phyloP scores from a whole-genome alignment of 92 coral and sea anemone species.

The Bergia puertoricense region DNA sequence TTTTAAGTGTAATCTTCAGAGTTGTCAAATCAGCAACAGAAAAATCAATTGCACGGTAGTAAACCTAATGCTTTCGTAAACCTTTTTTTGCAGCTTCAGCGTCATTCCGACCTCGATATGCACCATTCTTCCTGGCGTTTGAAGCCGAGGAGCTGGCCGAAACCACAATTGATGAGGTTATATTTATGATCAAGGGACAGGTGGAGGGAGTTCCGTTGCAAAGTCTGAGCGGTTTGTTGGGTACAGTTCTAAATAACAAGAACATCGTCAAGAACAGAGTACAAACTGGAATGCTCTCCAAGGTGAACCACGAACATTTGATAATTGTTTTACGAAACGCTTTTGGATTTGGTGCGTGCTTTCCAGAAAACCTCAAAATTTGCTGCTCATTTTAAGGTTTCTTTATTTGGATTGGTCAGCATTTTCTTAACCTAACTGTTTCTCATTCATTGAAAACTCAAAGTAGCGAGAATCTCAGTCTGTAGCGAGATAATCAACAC shows the following conservation, averaged over 20 bases:
- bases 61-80: not conserved
- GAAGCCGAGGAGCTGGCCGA: constrained; percentile 87
- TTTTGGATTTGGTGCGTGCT: not conserved
- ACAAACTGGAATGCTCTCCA: constrained; percentile 28
- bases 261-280: constrained; percentile 85
- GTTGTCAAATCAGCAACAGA: too few species aligned
- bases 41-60: not conserved
- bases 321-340: not conserved
- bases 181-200: constrained; percentile 89
- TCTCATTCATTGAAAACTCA: too few species aligned
- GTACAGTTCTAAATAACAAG: constrained; percentile 84
- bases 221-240: constrained; percentile 94
- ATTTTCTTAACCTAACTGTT: too few species aligned
- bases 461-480: too few species aligned
- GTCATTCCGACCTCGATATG: constrained; percentile 80
- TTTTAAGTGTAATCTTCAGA: too few species aligned
- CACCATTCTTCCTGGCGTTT: constrained; percentile 85
- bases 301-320: not conserved
- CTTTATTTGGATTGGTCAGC: too few species aligned
- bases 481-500: too few species aligned
- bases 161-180: constrained; percentile 85
- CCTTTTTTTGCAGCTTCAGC: constrained; percentile 45
- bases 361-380: not conserved
- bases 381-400: too few species aligned
- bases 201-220: constrained; percentile 91